These are phyloP conservation scores for Ambastaia sidthimunki DNA, from an alignment of 2,797 vertebrate genomes.

Conservation along the genomic window DNA sequence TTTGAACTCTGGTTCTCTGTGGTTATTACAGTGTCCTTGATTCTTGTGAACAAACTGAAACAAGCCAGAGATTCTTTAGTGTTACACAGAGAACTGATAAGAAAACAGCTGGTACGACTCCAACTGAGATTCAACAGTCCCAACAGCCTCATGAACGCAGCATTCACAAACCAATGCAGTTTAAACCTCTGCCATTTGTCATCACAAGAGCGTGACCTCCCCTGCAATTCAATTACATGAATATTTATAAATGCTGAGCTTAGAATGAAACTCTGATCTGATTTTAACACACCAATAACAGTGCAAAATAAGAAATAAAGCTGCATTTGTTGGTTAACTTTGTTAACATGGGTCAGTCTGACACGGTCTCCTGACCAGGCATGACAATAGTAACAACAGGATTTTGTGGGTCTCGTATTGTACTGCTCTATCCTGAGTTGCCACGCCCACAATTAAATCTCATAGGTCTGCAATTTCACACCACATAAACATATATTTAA, in stretches of 20 bases:
- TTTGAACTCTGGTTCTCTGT: background rate
- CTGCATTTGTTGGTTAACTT: background rate
- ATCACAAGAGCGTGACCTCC: background rate
- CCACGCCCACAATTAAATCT: background rate
- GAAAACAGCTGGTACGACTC: slow-evolving; percentile 20
- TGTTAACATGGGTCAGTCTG: background rate
- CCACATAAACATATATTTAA: background rate
- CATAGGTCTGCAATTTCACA: background rate
- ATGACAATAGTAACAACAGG: no score
- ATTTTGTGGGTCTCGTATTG: background rate
- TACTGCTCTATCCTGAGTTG: background rate
- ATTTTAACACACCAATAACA: slow-evolving; percentile 4
- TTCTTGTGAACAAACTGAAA: slow-evolving; percentile 28
- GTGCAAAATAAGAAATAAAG: slow-evolving; percentile 5
- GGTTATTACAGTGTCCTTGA: slow-evolving; percentile 18
- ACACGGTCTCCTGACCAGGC: no score
- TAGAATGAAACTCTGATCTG: slow-evolving; percentile 1
- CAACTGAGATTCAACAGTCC: slow-evolving; percentile 1
- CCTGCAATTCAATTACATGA: slow-evolving; percentile 4
- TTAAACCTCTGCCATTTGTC: background rate
- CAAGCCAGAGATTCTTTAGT: slow-evolving; percentile 32
- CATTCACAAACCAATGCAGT: background rate
- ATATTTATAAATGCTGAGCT: slow-evolving; percentile 6
- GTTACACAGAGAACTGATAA: slow-evolving; percentile 28
- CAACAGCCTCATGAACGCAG: slow-evolving; percentile 2